Conservation (phyloP, 2,797 vertebrate genomes). For the Molossus alvarezi region DNA sequence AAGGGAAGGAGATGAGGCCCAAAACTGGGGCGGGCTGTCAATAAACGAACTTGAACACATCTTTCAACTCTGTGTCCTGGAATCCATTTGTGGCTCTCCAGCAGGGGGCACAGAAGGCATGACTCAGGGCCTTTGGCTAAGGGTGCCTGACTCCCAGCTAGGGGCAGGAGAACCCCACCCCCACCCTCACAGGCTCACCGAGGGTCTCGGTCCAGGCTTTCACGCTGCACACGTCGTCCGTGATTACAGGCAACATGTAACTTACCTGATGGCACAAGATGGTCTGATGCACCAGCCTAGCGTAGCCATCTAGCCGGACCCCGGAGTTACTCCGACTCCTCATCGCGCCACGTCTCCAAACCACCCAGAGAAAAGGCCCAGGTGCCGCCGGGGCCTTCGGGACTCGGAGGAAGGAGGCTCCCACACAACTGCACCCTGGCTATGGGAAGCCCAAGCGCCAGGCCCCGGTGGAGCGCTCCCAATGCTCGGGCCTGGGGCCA, state of each 20-base stretch:
- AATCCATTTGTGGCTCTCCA: not conserved
- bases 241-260: not conserved
- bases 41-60: not conserved
- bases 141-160: not conserved
- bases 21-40: not conserved
- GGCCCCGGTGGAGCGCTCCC: not conserved
- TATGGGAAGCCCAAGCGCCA: not conserved
- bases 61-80: not conserved
- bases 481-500: not conserved
- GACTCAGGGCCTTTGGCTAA: not conserved
- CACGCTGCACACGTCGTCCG: not conserved
- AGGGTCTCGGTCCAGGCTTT: not conserved
- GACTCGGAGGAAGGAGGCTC: not conserved
- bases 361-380: not conserved
- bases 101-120: not conserved
- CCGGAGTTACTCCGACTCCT: conserved; percentile 98
- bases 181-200: not conserved
- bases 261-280: conserved; percentile 96
- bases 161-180: not conserved
- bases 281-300: conserved; percentile 95
- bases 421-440: not conserved
- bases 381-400: not conserved
- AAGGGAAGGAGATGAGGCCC: not conserved
- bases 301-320: conserved; percentile 97
- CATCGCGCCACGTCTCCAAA: conserved; percentile 89